Conservation (phyloP, 2,797 vertebrate genomes). For the Catharus ustulatus region DNA sequence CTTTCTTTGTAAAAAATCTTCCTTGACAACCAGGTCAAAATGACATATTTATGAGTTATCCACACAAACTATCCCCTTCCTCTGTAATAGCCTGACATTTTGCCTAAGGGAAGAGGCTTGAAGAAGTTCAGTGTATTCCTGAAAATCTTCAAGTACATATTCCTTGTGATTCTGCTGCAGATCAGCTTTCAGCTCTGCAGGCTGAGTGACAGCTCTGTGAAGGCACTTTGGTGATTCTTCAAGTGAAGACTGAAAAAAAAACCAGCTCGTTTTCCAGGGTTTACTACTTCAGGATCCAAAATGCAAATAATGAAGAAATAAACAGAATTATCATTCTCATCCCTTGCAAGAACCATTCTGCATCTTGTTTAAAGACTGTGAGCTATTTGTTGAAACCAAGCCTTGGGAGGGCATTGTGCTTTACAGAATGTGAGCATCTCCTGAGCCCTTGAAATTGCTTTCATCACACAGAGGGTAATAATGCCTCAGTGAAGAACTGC, state of each 20-base stretch:
- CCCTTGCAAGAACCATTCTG: slow-evolving; percentile 27
- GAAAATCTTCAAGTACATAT: not conserved
- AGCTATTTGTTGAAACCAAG: slow-evolving; percentile 19
- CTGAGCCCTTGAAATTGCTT: slow-evolving; percentile 35
- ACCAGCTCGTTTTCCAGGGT: not conserved
- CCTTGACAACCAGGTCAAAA: not conserved
- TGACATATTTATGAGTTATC: not conserved
- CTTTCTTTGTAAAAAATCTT: not conserved
- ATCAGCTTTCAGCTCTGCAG: not conserved
- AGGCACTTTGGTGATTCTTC: not conserved
- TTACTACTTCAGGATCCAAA: slow-evolving; percentile 1
- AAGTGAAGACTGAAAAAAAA: not conserved
- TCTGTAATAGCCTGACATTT: not conserved
- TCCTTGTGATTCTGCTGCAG: not conserved
- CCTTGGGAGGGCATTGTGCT: slow-evolving; percentile 9
- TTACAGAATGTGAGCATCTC: not conserved
- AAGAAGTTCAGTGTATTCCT: slow-evolving; percentile 12
- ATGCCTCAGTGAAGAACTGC: not conserved
- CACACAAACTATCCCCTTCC: not conserved
- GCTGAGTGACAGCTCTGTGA: slow-evolving; percentile 13
- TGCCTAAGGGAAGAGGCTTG: not conserved
- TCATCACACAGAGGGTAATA: not conserved
- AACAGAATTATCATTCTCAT: slow-evolving; percentile 4
- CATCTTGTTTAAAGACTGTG: not conserved
- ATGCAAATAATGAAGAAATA: slow-evolving; percentile 24